Evolutionary conservation across 2,797 vertebrate species (phyloP), one percentile per base, ranked within the genome.

Genomic region (Spinus pinus): DNA sequence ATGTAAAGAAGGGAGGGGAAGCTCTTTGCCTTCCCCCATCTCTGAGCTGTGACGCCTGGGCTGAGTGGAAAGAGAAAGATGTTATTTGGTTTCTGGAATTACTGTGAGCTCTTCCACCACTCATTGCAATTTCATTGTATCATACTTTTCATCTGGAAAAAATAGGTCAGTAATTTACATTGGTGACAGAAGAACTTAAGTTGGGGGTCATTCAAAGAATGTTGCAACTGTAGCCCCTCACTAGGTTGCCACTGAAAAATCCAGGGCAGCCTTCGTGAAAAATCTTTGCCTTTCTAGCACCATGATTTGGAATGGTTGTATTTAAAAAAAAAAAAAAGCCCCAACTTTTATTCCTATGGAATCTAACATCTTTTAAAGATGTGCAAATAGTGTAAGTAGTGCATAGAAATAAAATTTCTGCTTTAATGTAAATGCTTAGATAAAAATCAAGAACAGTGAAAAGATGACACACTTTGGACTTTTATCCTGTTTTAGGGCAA

Each of bases 71-170:
- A 50, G 31, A 18, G 18, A 86, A 42, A 31, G 50, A 46, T 3
- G 4, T 64, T 67, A 3, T 6, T 70, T 53, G 19, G 28, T 74
- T 80, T 78, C 61, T 27, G 54, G 61, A 28, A 37, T 86, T 72
- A n/a, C 33, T 92, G 35, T 2, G 2, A 6, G 78, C 28, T 53
- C 16, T 15, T 12, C 30, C 25, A 20, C 31, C 35, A 5, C 53
- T 87, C 39, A 4, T n/a, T 82, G 84, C 53, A 46, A 7, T 94
- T 80, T 65, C 61, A 65, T 82, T 80, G 33, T 81, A 41, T 69
- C 23, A 17, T 24, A 33, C 53, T 31, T 87, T 85, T 85, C 28
- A 51, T 49, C 21, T 75, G 47, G 39, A 71, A 89, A 89, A 73
- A 87, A 57, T 10, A 66, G 42, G 62, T 70, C 44, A 58, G 8